Evolutionary conservation across 2,797 vertebrate genomes (phyloP).

Genomic region (Vireo griseus): DNA sequence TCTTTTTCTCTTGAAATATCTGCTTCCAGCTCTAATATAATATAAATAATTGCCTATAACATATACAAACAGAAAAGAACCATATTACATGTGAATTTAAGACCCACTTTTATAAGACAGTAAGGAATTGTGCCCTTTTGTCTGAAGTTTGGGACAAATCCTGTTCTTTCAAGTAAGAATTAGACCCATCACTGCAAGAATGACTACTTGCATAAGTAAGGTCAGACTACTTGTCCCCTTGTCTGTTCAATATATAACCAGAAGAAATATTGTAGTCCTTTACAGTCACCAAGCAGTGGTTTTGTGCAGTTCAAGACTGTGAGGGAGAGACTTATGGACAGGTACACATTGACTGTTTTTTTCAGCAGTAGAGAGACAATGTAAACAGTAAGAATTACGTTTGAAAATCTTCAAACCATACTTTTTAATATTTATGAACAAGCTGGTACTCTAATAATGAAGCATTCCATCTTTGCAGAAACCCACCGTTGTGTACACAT

Average conservation of each 20-base stretch:
- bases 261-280: background rate
- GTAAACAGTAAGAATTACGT: slow-evolving; percentile 8
- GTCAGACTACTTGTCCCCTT: background rate
- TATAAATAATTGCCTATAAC: background rate
- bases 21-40: background rate
- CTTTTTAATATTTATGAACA: slow-evolving; percentile 68
- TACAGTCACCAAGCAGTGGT: background rate
- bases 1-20: background rate
- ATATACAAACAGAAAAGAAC: background rate
- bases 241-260: background rate
- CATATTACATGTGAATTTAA: background rate
- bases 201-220: background rate
- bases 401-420: slow-evolving; percentile 31
- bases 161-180: background rate
- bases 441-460: slow-evolving; percentile 51
- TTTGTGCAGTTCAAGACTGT: background rate
- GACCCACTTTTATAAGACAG: background rate
- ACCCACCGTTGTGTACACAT: background rate
- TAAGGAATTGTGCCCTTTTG: background rate
- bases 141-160: background rate
- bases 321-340: background rate
- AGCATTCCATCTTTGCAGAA: slow-evolving; percentile 55
- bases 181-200: background rate
- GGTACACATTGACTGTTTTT: background rate
- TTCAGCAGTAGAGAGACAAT: background rate